Evolutionary conservation across 37 sponge, comb jelly and placozoan species (phyloP), one percentile per base, ranked within the genome.

Genomic region (Spongia lamella): DNA sequence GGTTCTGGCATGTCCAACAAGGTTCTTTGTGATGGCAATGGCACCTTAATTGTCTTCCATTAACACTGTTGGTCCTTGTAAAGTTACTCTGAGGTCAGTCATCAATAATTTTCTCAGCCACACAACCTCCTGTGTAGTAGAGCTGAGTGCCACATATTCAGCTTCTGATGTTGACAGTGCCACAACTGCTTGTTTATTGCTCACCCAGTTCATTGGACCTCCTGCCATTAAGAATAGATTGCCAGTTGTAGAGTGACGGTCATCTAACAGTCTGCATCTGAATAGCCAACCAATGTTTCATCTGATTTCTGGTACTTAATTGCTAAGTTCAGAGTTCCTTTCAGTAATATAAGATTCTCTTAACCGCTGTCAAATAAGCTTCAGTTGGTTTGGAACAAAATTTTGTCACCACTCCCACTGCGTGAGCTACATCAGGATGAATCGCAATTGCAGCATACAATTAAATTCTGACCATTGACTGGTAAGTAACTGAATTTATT

Each of bases 391-490:
- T 26, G 17, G 72, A 38, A 52, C 38, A 51, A 33, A 64, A 77
- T 47, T 77, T 84, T 17, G 85, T 62, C 0, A 78, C 59, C 13
- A 26, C 73, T 64, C 79, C 78, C 65, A 84, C 85, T 69, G 75
- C 75, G 31, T 75, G 74, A 1, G 86, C 33, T 32, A 86, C 73
- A 55, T 86, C 86, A 7, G 79, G 85, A 13, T 56, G 53, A 35
- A 79, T 84, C 9, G 56, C 73, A 6, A 55, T 71, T n/a, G 79
- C 65, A 0, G 66, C 55, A 52, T 77, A 72, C 35, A 78, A 56
- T 51, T 71, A n/a, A 70, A 71, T 80, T 56, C 86, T 80, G 38
- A 86, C 81, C 63, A 86, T 86, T 21, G 80, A 74, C 56, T 86
- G 86, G 31, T 80, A 86, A 27, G 15, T 6, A 19, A 47, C 55